Conservation (phyloP, 2,888 invertebrate species). For the Notodonta dromedarius region DNA sequence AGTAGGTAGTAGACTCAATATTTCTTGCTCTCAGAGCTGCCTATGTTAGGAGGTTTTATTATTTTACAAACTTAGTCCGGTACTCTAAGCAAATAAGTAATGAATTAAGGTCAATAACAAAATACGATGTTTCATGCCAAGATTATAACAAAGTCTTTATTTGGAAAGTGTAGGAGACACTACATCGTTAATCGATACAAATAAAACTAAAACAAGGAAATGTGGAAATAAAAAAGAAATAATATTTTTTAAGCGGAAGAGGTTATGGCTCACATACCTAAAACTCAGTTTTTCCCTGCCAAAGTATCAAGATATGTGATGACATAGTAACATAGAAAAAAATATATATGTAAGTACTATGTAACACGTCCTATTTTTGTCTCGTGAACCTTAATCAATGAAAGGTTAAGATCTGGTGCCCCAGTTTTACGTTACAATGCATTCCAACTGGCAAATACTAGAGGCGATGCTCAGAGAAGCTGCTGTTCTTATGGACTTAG, state of each 20-base stretch:
- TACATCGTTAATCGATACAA: neutral
- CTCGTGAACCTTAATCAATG: slow-evolving; percentile 11
- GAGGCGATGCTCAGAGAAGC: neutral
- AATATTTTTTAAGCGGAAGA: too few species aligned
- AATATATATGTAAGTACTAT: neutral
- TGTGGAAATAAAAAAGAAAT: neutral
- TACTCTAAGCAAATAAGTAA: neutral
- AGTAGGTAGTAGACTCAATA: too few species aligned
- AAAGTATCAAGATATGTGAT: neutral
- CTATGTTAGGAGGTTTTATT: too few species aligned
- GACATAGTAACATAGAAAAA: neutral
- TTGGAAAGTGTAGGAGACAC: neutral
- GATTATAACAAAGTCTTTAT: neutral
- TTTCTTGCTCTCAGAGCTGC: too few species aligned
- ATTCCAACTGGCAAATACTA: neutral
- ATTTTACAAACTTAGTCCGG: too few species aligned
- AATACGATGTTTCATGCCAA: neutral
- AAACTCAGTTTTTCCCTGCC: neutral
- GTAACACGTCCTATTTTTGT: neutral
- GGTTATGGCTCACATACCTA: too few species aligned
- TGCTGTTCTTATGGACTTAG: neutral
- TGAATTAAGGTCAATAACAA: neutral
- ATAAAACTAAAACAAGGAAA: neutral
- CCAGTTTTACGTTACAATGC: neutral
- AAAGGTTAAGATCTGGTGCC: slow-evolving; percentile 16